Percentiles rank a stretch among this genome's conserved stretches.
These are phyloP conservation scores for Tenebrosternarchus preto DNA, from an alignment of 2,113 vertebrate genomes.

Conservation along the genomic window DNA sequence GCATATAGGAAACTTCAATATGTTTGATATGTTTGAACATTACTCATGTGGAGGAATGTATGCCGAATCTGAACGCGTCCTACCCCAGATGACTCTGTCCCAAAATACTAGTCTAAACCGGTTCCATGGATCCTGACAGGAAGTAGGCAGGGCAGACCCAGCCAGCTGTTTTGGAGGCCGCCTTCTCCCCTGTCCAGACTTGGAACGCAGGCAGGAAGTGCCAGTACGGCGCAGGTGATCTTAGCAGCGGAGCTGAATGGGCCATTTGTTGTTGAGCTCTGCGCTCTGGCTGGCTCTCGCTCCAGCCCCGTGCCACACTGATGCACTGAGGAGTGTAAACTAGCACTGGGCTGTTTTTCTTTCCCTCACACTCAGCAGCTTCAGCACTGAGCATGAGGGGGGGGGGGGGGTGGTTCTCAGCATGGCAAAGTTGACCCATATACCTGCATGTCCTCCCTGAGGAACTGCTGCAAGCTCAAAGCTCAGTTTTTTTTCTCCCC, in stretches of 20 bases:
- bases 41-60: background rate
- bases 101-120: constrained; percentile 28
- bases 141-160: constrained; percentile 24
- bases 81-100: constrained; percentile 16
- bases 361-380: constrained; percentile 21
- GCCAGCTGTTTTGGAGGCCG: constrained; percentile 33
- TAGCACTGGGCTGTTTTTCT: constrained; percentile 43
- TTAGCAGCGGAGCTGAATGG: constrained; percentile 40
- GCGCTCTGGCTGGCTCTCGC: no score
- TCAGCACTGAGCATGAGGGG: constrained; percentile 8
- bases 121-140: constrained; percentile 23
- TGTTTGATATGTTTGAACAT: background rate
- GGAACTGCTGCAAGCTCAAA: background rate
- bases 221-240: constrained; percentile 43
- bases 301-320: background rate
- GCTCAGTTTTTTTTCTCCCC: background rate
- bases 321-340: constrained; percentile 39
- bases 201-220: constrained; percentile 42
- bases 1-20: no score
- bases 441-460: constrained; percentile 13
- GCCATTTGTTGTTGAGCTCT: constrained; percentile 23
- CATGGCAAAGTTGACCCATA: constrained; percentile 37
- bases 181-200: constrained; percentile 13
- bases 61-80: background rate
- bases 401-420: constrained; percentile 5